A percentile compares a stretch with the other conserved stretches of the same genome.
Evolutionary conservation across 2,113 vertebrate genomes (phyloP).

Genomic region (Perca fluviatilis): DNA sequence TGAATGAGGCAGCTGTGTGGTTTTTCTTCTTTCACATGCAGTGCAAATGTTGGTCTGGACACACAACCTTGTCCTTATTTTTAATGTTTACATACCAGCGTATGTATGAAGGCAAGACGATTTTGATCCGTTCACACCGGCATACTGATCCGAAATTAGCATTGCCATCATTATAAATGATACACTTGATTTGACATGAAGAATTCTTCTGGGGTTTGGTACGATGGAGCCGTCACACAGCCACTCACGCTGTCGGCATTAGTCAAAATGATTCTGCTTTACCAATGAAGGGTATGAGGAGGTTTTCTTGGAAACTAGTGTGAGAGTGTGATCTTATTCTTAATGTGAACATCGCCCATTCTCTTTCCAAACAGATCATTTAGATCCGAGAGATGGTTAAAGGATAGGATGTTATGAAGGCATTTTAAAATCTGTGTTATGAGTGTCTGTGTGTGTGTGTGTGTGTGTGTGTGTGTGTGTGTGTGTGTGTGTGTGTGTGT

Average conservation of each 20-base stretch:
- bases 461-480: background rate
- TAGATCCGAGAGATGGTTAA: background rate
- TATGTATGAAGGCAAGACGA: background rate
- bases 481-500: background rate
- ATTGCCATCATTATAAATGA: background rate
- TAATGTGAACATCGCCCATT: conserved; percentile 26
- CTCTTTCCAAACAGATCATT: conserved; percentile 9
- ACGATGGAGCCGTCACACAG: conserved; percentile 13
- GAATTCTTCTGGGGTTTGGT: conserved; percentile 11
- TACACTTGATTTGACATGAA: background rate
- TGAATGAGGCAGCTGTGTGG: background rate
- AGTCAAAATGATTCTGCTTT: conserved; percentile 22
- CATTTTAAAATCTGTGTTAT: conserved; percentile 23
- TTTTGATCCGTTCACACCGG: background rate
- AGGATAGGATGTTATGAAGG: background rate
- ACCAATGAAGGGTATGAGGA: conserved; percentile 8
- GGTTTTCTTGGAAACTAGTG: conserved; percentile 30
- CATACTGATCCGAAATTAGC: background rate
- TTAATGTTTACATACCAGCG: no score
- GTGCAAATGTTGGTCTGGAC: background rate
- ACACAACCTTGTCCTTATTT: background rate
- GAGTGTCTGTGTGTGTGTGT: background rate
- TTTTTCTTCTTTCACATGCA: background rate
- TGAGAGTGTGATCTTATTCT: conserved; percentile 32
- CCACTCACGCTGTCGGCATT: conserved; percentile 1